These are phyloP conservation scores for Zaprionus camerounensis DNA, from an alignment of 1,140 invertebrate species.

Conservation along the genomic window DNA sequence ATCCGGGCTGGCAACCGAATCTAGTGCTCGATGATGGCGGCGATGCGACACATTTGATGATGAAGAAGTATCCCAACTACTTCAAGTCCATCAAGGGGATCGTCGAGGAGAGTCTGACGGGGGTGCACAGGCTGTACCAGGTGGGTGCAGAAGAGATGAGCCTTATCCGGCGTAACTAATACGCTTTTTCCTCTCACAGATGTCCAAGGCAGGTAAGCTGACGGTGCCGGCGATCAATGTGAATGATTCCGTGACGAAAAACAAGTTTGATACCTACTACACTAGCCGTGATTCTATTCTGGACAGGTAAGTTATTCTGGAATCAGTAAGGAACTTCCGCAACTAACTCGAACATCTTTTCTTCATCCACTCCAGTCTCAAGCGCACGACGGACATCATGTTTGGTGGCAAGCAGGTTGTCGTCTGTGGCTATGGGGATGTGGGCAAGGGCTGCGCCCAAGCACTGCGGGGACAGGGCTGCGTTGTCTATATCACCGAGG, in stretches of 20 bases:
- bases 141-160: neutral
- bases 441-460: conserved; percentile 98
- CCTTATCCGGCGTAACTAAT: neutral
- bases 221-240: conserved; percentile 99
- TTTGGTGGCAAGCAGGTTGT: conserved; percentile 99
- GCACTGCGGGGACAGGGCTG: conserved; percentile 97
- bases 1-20: conserved; percentile 94
- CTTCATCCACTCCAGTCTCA: conserved; percentile 85
- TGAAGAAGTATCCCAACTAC: conserved; percentile 97
- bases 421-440: conserved; percentile 99
- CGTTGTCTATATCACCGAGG: conserved; percentile 97
- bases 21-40: conserved; percentile 99
- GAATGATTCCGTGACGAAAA: conserved; percentile 99
- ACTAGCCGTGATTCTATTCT: conserved; percentile 75
- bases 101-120: conserved; percentile 98
- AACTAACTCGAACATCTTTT: neutral
- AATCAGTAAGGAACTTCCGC: neutral
- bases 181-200: conserved; percentile 85
- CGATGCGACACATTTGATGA: conserved; percentile 97
- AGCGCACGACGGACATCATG: conserved; percentile 98
- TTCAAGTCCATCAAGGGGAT: conserved; percentile 98
- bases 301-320: conserved; percentile 55
- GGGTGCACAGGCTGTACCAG: conserved; percentile 96
- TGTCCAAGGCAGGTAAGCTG: conserved; percentile 96
- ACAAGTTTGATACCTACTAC: conserved; percentile 95